Base-by-base conservation (phyloP, 2,113 vertebrate species). In the Solea solea region DNA sequence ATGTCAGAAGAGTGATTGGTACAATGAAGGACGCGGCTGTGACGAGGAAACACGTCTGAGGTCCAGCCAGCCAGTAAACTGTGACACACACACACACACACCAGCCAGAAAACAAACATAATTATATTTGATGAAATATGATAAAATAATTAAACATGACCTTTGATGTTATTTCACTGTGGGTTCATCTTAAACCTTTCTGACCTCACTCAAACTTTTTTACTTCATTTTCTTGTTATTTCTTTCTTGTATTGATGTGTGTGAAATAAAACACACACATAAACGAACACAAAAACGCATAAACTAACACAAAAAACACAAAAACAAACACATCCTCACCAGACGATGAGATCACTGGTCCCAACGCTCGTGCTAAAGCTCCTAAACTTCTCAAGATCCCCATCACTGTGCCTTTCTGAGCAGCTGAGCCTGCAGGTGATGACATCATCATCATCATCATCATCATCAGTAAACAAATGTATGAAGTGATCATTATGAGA, bases 1-100 rank as follows among this genome's bases (percentile, higher is more conserved):
- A 71, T 9, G 83, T 73, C 48, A 99, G 94, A 12, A 97, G 86
- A 57, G 84, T 0, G 45, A 98, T 82, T 0, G 98, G 97, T 4
- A 96, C 9, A 59, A 97, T 72, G 82, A 99, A 97, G 10, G 94
- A 88, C 16, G 72, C 91, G 0, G 95, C 91, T 6, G 93, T 95
- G 63, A 92, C 0, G 0, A 95, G 91, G 78, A 96, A 99, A 81
- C 97, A 99, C 25, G 85, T 50, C 70, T 94, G 90, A 7, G 95
- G 95, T 57, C 97, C 96, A 0, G 94, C 94, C 85, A 98, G 91
- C 98, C 98, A 99, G 87, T 98, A 99, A 60, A 95, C 98, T 99
- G 93, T 10, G 82, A 91, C 74, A 52, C 64, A 41, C 74, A 72
- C 3, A 65, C 27, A 34, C 34, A 34, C 34, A 6, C 34, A 34